Percentiles rank a stretch among this genome's conserved stretches.
phyloP scores from a whole-genome alignment of 2,113 vertebrate species.

The Ptilonorhynchus violaceus region DNA sequence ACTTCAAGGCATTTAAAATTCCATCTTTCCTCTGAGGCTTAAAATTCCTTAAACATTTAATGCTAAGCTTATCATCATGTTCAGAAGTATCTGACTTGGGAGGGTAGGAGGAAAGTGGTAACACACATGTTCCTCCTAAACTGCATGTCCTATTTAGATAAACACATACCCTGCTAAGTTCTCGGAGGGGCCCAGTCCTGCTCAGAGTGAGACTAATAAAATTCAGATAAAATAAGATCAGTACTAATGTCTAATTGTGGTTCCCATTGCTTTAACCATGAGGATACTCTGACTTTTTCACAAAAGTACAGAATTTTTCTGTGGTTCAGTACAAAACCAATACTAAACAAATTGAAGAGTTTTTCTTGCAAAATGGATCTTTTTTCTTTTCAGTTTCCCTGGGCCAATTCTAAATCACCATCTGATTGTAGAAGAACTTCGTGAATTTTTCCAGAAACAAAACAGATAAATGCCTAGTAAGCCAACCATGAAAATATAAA shows the following conservation, averaged over 20 bases:
- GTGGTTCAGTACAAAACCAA: background rate
- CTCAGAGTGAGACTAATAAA: background rate
- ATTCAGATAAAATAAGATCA: background rate
- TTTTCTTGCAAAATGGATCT: background rate
- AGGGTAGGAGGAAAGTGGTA: background rate
- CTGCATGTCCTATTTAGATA: background rate
- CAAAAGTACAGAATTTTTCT: background rate
- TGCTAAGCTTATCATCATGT: background rate
- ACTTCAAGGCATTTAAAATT: background rate
- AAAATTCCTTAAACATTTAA: background rate
- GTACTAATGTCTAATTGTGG: background rate
- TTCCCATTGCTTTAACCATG: background rate
- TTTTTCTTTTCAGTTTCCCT: background rate
- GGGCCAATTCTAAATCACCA: background rate
- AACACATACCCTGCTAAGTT: background rate
- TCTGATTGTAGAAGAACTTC: background rate
- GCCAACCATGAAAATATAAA: background rate
- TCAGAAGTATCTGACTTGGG: background rate
- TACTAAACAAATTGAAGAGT: background rate
- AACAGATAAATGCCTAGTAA: background rate
- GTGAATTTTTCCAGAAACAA: background rate
- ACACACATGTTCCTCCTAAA: background rate
- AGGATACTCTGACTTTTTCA: background rate
- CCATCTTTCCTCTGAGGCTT: background rate
- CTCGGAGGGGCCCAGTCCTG: background rate